Conservation (phyloP, 2,797 vertebrate genomes). For the Pipistrellus pipistrellus region DNA sequence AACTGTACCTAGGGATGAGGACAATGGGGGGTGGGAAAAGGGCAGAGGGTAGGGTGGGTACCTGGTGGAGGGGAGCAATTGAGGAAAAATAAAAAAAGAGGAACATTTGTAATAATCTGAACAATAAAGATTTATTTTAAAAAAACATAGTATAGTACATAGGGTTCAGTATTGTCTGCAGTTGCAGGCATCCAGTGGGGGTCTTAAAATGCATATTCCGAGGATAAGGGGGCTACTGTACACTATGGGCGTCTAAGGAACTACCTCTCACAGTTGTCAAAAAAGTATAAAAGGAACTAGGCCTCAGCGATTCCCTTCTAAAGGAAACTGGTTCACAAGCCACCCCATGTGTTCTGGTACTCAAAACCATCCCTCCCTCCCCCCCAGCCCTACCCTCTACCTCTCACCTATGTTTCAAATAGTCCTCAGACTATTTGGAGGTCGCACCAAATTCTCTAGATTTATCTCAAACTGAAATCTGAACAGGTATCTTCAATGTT, state of each 20-base stretch:
- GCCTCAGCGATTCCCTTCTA: neutral
- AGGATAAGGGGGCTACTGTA: neutral
- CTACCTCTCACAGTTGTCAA: neutral
- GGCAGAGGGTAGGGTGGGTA: no score
- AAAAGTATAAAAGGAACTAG: neutral
- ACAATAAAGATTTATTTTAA: no score
- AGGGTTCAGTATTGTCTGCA: neutral
- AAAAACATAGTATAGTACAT: neutral
- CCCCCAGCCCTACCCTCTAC: neutral
- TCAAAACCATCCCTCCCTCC: neutral
- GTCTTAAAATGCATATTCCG: neutral
- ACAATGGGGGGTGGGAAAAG: no score
- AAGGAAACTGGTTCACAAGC: neutral
- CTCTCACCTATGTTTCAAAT: neutral
- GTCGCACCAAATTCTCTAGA: conserved; percentile 8
- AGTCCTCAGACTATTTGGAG: neutral
- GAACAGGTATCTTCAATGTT: neutral
- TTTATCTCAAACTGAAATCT: neutral
- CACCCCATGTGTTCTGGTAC: neutral
- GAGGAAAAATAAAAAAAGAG: no score
- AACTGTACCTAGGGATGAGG: no score
- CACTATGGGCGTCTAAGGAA: neutral
- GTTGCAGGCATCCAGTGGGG: neutral
- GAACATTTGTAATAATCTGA: no score
- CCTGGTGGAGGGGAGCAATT: no score